phyloP scores from a whole-genome alignment of 1,140 invertebrate genomes.

The Bombus waltoni region DNA sequence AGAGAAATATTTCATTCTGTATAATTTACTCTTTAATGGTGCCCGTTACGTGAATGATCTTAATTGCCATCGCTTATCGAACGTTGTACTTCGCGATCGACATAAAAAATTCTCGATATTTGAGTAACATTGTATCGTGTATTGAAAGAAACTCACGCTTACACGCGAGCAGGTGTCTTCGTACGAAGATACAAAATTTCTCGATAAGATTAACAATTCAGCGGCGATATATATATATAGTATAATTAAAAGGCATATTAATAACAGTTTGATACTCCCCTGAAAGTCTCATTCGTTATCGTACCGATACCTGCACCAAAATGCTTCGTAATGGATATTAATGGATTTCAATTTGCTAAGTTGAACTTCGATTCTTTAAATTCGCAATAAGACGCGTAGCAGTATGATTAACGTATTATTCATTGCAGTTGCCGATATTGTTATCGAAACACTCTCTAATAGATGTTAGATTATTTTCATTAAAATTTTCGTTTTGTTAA shows the following conservation, averaged over 20 bases:
- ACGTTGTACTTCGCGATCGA: background rate
- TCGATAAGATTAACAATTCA: background rate
- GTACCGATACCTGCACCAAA: background rate
- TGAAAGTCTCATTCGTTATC: background rate
- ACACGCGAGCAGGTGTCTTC: background rate
- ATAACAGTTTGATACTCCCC: background rate
- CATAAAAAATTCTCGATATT: background rate
- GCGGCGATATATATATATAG: background rate
- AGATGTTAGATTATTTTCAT: too few species aligned
- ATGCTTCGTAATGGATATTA: background rate
- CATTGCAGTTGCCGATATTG: background rate
- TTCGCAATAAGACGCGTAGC: background rate
- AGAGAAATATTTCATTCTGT: constrained; percentile 13
- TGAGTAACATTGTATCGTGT: background rate
- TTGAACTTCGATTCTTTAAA: background rate
- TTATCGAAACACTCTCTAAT: background rate
- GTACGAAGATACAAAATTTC: background rate
- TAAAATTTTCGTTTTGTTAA: too few species aligned
- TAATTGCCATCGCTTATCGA: constrained; percentile 15
- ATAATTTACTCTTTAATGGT: constrained; percentile 24
- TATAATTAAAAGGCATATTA: background rate
- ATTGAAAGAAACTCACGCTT: background rate
- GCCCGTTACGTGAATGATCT: background rate
- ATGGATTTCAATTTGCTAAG: background rate
- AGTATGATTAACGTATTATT: background rate